A percentile compares a stretch with the other conserved stretches of the same genome.
These are phyloP conservation scores for Chionis minor DNA, from an alignment of 2,113 vertebrate genomes.

Conservation along the genomic window DNA sequence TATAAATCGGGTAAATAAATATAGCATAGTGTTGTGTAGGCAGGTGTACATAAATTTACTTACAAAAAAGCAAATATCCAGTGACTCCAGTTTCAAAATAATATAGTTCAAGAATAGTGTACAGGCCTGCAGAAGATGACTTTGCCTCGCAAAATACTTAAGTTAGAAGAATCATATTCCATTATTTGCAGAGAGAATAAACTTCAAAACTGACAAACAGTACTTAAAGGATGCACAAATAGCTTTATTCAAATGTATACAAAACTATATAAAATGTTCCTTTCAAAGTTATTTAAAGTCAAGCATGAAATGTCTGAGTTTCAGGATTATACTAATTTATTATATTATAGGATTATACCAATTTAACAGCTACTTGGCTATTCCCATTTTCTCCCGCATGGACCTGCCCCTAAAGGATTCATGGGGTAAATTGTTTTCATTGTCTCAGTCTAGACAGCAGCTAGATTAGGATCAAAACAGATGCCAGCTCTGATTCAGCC, in stretches of 20 bases:
- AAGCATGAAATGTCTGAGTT: not conserved
- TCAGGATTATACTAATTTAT: constrained; percentile 1
- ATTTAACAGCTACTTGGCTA: not conserved
- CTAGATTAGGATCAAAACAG: constrained; percentile 47
- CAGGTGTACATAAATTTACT: not conserved
- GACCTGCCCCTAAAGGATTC: constrained; percentile 2
- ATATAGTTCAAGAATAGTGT: not conserved
- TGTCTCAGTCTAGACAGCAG: constrained; percentile 59
- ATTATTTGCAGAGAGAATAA: not conserved
- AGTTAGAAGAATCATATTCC: not conserved
- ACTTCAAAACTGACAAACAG: not conserved
- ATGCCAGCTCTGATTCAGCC: not conserved
- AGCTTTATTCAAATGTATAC: not conserved
- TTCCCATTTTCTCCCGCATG: not conserved
- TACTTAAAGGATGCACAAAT: not conserved
- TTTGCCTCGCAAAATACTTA: not conserved
- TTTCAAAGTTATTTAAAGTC: not conserved
- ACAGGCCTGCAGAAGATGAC: not conserved
- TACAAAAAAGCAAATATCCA: not conserved
- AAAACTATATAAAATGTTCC: not conserved
- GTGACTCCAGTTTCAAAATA: not conserved
- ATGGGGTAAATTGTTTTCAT: constrained; percentile 38
- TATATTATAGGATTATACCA: not conserved
- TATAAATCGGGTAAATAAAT: not conserved
- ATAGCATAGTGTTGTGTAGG: not conserved